A percentile compares a stretch with the other conserved stretches of the same genome.
These are phyloP conservation scores for Anoplophora glabripennis DNA, from an alignment of 1,140 invertebrate genomes.

Conservation along the genomic window DNA sequence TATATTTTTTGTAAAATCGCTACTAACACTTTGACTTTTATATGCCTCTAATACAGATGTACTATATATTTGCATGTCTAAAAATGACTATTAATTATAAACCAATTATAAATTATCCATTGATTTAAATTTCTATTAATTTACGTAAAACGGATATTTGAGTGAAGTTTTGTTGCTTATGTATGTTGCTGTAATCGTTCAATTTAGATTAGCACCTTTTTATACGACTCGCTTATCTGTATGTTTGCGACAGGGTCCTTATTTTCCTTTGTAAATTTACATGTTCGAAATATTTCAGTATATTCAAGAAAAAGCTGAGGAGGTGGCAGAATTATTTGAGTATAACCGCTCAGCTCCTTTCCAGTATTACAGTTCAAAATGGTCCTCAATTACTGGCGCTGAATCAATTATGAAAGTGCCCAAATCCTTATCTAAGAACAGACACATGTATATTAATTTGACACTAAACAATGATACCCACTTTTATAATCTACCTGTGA, in stretches of 20 bases:
- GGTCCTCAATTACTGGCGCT: slow-evolving; percentile 52
- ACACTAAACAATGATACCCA: slow-evolving; percentile 68
- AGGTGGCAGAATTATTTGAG: slow-evolving; percentile 58
- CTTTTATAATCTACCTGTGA: slow-evolving; percentile 83
- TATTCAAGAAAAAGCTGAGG: slow-evolving; percentile 67
- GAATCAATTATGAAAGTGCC: slow-evolving; percentile 39
- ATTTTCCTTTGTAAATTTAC: slow-evolving; percentile 1
- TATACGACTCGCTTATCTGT: too few relatives aligned
- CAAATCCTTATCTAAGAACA: slow-evolving; percentile 47
- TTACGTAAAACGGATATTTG: too few relatives aligned
- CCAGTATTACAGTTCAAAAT: slow-evolving; percentile 71
- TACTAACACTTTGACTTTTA: too few relatives aligned
- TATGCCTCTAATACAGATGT: too few relatives aligned
- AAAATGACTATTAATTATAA: too few relatives aligned
- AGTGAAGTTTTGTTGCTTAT: too few relatives aligned
- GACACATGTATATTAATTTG: slow-evolving; percentile 54
- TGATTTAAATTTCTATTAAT: too few relatives aligned
- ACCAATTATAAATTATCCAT: too few relatives aligned
- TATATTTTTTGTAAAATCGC: slow-evolving; percentile 39
- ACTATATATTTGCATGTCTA: too few relatives aligned
- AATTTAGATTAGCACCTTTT: too few relatives aligned
- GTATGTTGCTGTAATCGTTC: too few relatives aligned
- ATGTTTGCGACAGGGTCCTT: neutral
- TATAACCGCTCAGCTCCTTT: slow-evolving; percentile 46
- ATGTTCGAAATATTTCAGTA: slow-evolving; percentile 53